Evolutionary conservation across 2,888 invertebrate species (phyloP).

Genomic region (Hermaeophaga mercurialis): DNA sequence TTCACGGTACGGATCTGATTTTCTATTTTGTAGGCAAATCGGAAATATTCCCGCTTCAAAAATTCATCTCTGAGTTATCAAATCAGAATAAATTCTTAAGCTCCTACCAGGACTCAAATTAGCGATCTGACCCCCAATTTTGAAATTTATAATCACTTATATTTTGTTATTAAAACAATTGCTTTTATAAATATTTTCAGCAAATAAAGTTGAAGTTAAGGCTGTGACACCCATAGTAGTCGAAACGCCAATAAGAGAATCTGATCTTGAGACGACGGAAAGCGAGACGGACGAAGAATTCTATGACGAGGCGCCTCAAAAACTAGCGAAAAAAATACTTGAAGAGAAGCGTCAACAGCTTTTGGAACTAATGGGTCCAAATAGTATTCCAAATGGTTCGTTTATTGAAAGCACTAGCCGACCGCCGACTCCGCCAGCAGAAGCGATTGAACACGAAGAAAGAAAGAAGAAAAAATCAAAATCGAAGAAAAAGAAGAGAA

Average conservation of each 20-base stretch:
- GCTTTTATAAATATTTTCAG: too few species aligned
- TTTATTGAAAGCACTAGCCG: constrained; percentile 66
- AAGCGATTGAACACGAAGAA: constrained; percentile 56
- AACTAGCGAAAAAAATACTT: constrained; percentile 71
- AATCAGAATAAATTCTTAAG: too few species aligned
- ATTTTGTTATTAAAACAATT: constrained; percentile 42
- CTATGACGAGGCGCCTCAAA: constrained; percentile 83
- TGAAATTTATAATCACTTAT: background rate
- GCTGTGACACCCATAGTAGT: constrained; percentile 35
- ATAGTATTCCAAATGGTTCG: constrained; percentile 55
- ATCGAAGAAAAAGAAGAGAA: constrained; percentile 59
- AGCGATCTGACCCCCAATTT: too few species aligned
- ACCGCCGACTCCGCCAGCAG: constrained; percentile 66
- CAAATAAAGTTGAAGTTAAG: constrained; percentile 59
- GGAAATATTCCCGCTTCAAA: too few species aligned
- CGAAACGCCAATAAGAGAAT: constrained; percentile 74
- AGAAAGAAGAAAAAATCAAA: constrained; percentile 70
- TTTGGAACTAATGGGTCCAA: constrained; percentile 67
- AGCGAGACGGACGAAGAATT: constrained; percentile 88
- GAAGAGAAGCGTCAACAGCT: constrained; percentile 77
- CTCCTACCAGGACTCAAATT: too few species aligned
- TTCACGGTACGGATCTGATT: too few species aligned
- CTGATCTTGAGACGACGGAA: constrained; percentile 84
- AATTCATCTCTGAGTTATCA: too few species aligned
- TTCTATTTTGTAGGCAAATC: too few species aligned